Evolutionary conservation across 2,888 invertebrate genomes (phyloP).

Genomic region (Meteorus cinctellus): DNA sequence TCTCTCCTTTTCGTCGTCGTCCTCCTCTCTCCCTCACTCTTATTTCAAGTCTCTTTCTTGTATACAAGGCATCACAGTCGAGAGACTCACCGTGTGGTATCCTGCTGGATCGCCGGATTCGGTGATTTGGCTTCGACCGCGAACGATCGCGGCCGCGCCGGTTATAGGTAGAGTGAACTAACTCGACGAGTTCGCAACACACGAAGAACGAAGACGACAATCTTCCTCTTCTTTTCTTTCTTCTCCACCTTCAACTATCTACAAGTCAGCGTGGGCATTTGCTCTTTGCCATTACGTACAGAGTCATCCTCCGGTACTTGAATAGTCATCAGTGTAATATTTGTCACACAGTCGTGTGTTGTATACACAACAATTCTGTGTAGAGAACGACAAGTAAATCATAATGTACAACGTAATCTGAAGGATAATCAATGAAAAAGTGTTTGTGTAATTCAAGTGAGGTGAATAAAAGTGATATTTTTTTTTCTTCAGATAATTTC

Average conservation of each 20-base stretch:
- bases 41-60: slow-evolving; percentile 42
- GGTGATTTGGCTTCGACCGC: slow-evolving; percentile 52
- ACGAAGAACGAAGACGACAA: not conserved
- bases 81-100: slow-evolving; percentile 54
- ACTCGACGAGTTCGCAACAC: slow-evolving; percentile 14
- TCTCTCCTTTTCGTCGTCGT: slow-evolving; percentile 33
- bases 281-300: not conserved
- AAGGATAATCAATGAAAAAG: not conserved
- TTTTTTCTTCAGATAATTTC: not conserved
- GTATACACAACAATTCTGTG: not conserved
- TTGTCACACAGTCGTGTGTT: slow-evolving; percentile 4
- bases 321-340: slow-evolving; percentile 19
- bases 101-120: slow-evolving; percentile 55
- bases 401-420: not conserved
- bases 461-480: slow-evolving; percentile 4
- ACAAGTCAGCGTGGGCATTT: slow-evolving; percentile 24
- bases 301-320: slow-evolving; percentile 21
- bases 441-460: not conserved
- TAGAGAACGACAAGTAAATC: not conserved
- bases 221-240: not conserved
- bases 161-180: slow-evolving; percentile 20
- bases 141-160: slow-evolving; percentile 46
- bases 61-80: slow-evolving; percentile 48
- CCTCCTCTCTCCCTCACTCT: slow-evolving; percentile 35
- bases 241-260: not conserved